Conservation (phyloP, 2,797 vertebrate genomes). For the Molothrus aeneus region DNA sequence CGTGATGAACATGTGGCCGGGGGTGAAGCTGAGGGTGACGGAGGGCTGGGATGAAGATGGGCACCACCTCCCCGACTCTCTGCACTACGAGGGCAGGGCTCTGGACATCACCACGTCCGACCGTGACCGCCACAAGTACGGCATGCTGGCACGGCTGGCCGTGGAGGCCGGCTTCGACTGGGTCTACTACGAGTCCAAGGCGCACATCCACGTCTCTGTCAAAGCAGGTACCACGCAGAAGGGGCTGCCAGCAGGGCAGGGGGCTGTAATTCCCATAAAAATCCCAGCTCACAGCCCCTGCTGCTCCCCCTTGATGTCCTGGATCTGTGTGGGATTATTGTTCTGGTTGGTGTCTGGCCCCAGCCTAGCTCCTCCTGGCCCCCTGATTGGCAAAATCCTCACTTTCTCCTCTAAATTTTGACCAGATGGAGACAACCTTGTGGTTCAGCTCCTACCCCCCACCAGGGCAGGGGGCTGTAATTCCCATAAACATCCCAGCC, state of each 20-base stretch:
- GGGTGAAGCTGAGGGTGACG: constrained; percentile 91
- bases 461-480: too few relatives aligned
- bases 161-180: constrained; percentile 98
- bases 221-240: constrained; percentile 85
- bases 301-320: not conserved
- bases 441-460: not conserved
- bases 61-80: constrained; percentile 90
- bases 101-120: constrained; percentile 97
- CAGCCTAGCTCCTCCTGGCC: not conserved
- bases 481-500: too few relatives aligned
- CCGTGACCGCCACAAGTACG: constrained; percentile 92
- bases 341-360: accelerated
- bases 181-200: constrained; percentile 97
- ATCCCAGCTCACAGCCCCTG: accelerated
- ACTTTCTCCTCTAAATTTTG: not conserved
- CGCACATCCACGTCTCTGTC: constrained; percentile 95
- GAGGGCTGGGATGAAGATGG: constrained; percentile 99
- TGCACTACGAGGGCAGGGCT: constrained; percentile 96
- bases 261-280: not conserved
- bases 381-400: accelerated
- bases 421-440: accelerated
- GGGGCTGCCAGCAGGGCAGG: not conserved
- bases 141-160: constrained; percentile 92
- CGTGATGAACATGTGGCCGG: constrained; percentile 98
- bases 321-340: not conserved